These are phyloP conservation scores for Hyposmocoma kahamanoa DNA, from an alignment of 1,140 invertebrate species.

Conservation along the genomic window DNA sequence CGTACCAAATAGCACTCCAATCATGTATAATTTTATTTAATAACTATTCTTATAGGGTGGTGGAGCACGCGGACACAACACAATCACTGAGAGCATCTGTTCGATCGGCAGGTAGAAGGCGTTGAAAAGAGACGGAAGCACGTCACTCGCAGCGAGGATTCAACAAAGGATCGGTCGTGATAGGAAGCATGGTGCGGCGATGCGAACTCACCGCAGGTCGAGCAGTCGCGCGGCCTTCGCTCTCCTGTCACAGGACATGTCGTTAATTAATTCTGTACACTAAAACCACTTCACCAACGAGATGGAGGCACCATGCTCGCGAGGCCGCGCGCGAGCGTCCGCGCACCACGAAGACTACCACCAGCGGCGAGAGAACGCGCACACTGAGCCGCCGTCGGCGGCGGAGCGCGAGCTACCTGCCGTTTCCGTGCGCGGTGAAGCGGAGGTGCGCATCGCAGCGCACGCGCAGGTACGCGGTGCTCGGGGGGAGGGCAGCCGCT, in stretches of 20 bases:
- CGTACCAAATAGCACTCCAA: slow-evolving; percentile 4
- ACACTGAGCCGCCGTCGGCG: slow-evolving; percentile 48
- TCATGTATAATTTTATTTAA: slow-evolving; percentile 5
- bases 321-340: slow-evolving; percentile 42
- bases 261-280: slow-evolving; percentile 41
- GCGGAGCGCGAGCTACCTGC: slow-evolving; percentile 50
- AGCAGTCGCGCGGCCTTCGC: slow-evolving; percentile 63
- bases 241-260: slow-evolving; percentile 70
- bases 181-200: slow-evolving; percentile 46
- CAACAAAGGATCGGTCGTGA: slow-evolving; percentile 59
- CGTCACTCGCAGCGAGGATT: slow-evolving; percentile 49
- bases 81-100: slow-evolving; percentile 41
- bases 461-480: slow-evolving; percentile 53
- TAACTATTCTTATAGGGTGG: slow-evolving; percentile 26
- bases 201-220: slow-evolving; percentile 65
- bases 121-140: slow-evolving; percentile 60
- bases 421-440: slow-evolving; percentile 53
- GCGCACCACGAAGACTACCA: slow-evolving; percentile 64
- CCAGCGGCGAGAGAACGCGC: slow-evolving; percentile 64
- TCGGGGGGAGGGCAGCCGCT: slow-evolving; percentile 19
- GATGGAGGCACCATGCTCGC: slow-evolving; percentile 52
- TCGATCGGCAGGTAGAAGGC: slow-evolving; percentile 33
- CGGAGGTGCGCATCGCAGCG: slow-evolving; percentile 69
- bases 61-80: slow-evolving; percentile 29
- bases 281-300: slow-evolving; percentile 53